Base-by-base conservation (phyloP, 1,140 invertebrate genomes). In the Drosophila novamexicana region DNA sequence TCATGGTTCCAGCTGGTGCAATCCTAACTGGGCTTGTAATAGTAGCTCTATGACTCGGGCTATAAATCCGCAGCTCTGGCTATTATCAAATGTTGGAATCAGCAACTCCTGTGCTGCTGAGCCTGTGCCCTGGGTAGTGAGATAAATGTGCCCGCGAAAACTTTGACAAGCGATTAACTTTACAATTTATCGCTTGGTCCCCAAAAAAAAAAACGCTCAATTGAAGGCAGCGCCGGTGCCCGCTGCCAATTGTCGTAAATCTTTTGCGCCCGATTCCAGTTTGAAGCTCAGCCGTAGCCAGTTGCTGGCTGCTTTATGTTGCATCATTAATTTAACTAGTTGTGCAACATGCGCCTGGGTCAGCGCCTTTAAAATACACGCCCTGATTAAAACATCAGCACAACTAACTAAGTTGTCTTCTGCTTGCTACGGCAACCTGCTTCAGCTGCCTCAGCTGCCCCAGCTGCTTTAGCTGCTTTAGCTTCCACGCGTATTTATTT, bases 141-240 rank as follows among this genome's bases (percentile, higher is more conserved):
- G 84, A 83, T 89, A 77, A 86, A 82, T 86, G 79, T 79, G 84
- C 69, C 77, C 85, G 84, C 84, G 77, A 84, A 80, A 78, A 78
- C 74, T 89, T 89, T 89, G 84, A 89, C 84, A 89, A 90, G 85
- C 84, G 84, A 89, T 89, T 89, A 89, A 89, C 85, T 89, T 88
- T 78, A 84, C 77, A 83, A 88, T 88, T 88, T 88, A 88, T 88
- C 74, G 80, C 70, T 8, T 47, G 40, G 29, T 62, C 58, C 32
- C 36, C 47, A 57, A 47, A 22, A 18, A 18, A 18, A 18, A 18
- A 53, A 71, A 57, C 39, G 42, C 49, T 75, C 73, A 71, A 65
- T 71, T 65, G 67, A 53, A 71, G 44, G 36, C 56, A 32, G 42
- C 42, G 5, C 14, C 29, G 32, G 29, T 10, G n/a, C 29, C 49